Evolutionary conservation across 2,797 vertebrate genomes (phyloP), one percentile per base, ranked within the genome.

Genomic region (Adelosebastes latens): DNA sequence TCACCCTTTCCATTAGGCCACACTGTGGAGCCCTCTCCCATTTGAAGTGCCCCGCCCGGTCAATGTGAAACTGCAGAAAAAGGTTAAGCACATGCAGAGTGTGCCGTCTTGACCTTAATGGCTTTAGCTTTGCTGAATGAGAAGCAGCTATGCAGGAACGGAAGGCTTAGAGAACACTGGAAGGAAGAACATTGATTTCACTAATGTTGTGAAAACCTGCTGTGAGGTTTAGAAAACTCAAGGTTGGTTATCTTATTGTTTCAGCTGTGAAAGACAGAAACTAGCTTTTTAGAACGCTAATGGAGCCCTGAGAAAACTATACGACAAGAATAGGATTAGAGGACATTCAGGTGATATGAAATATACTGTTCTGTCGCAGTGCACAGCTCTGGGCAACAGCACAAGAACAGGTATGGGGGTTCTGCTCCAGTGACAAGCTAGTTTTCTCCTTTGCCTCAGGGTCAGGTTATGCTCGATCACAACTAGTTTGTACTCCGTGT

Each of bases 51-150:
- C 65, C 65, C 18, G 13, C 25, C 34, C 12, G 5, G 53, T 89
- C 78, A 84, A 27, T 72, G 77, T 77, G 77, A 89, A 81, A 82
- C 71, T 72, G 72, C 80, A 77, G 75, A 25, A 80, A 87, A 88
- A 91, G 83, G 89, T 93, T 88, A 90, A 90, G 72, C 64, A 77
- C 84, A 92, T 91, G 85, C 88, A 89, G 71, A 80, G 79, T 61
- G 66, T 60, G 67, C 69, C 13, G 16, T 68, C 84, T 76, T 84
- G 79, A 87, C 88, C 74, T 75, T 79, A 86, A 84, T 75, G 72
- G 64, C 60, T 86, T 84, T 24, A 72, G 72, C 70, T 79, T 1
- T n/a, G 1, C 69, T 76, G 83, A 85, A 85, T 67, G 34, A 75
- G 73, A 84, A 87, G 75, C 80, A 70, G 79, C 64, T 87, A 63